Base-by-base conservation (phyloP, 2,113 vertebrate species). In the Montifringilla adamsi region DNA sequence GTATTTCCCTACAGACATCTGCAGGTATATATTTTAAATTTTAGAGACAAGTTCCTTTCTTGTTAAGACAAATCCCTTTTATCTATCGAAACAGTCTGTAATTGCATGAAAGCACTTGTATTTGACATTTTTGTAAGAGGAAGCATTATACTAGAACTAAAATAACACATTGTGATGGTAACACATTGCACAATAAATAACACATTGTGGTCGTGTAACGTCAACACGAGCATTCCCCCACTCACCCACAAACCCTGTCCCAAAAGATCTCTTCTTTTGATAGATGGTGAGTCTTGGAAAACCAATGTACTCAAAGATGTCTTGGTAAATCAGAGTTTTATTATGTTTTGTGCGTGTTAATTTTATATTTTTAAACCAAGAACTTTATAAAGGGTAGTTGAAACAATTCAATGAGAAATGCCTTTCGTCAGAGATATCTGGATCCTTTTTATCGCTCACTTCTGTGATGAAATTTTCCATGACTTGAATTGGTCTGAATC, bases 101-200 rank as follows among this genome's bases (percentile, higher is more conserved):
- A 87, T 95, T 87, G 68, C 59, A 89, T 80, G 94, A 74, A 70
- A 68, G 46, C 15, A 0, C 17, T 56, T 84, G 72, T 19, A 31
- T 87, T 84, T 98, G 81, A 96, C 93, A 58, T 53, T 97, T 97
- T 96, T 84, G 87, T 97, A 74, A 94, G 63, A 91, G 72, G 50
- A 89, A 78, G 63, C 66, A 89, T 97, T 87, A 96, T 94, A 82
- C 89, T 84, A 82, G 95, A 93, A 60, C 63, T 63, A 24, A 97
- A 82, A 87, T 83, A 89, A 59, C 43, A 73, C 53, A 13, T 39
- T 67, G 75, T 92, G 83, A 47, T 49, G 80, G 21, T 56, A 84
- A 89, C 64, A 39, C 4, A 60, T 52, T 31, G 59, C 31, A 16
- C 15, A 33, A 37, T 44, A 95, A 79, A 89, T 85, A 89, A 80